Evolutionary conservation across 2,113 vertebrate genomes (phyloP), one percentile per base, ranked within the genome.

Genomic region (Oncorhynchus kisutch): DNA sequence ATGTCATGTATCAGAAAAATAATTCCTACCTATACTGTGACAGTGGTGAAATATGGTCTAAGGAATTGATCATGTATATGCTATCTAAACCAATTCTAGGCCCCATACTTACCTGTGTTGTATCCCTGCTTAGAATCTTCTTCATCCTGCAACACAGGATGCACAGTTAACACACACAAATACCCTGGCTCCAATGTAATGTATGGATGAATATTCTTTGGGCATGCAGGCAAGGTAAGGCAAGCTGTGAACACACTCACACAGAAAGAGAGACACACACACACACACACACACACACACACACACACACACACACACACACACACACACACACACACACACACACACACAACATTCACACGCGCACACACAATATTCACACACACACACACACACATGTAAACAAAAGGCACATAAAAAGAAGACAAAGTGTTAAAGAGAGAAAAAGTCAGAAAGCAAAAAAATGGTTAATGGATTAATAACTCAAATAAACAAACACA

Each of bases 171-270:
- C 72, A 82, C 82, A 81, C 80, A 76, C 81, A 81, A 78, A 76
- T 39, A 73, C 49, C 31, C 76, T 78, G 45, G 66, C 57, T 66
- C 67, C 60, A 54, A 73, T 34, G 66, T 92, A 93, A 91, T 34
- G 64, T 92, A 93, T 92, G 76, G 68, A 85, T 88, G 68, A 87
- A 88, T 83, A 74, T 74, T 84, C 75, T 88, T 81, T 81, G 78
- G 77, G 81, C 84, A 92, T 90, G 88, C 87, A 88, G 82, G 79
- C 68, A 81, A 18, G 82, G 72, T 69, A 81, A 80, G 31, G 82
- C 70, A 85, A 71, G 78, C 76, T 89, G 67, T 62, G 76, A 29
- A 67, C 14, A 79, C 77, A 85, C 29, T 31, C 31, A 48, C 8
- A 72, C 6, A 79, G 9, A 66, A 9, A 66, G 2, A 13, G 5